Evolutionary conservation across 2,113 vertebrate species (phyloP).

Genomic region (Zapornia atra): DNA sequence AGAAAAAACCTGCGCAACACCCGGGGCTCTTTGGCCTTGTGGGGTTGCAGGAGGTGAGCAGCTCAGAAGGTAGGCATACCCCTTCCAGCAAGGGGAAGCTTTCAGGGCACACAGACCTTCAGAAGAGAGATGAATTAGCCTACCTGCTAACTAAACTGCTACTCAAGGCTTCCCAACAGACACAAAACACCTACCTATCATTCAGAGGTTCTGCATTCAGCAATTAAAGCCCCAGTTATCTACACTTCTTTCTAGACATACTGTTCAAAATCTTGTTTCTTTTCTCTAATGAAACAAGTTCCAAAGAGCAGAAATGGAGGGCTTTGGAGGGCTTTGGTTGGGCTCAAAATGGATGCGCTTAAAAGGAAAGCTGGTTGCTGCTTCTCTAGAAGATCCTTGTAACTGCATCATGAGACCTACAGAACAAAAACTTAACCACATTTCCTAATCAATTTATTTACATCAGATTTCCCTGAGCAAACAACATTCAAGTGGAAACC

Average conservation of each 20-base stretch:
- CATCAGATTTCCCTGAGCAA: background rate
- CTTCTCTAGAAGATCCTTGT: background rate
- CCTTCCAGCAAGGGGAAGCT: background rate
- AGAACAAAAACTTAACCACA: background rate
- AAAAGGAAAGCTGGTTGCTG: background rate
- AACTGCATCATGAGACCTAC: background rate
- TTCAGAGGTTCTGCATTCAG: background rate
- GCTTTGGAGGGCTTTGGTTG: background rate
- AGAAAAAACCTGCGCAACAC: background rate
- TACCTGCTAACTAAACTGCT: background rate
- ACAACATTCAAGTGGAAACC: background rate
- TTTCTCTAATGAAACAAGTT: background rate
- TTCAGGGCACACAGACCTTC: background rate
- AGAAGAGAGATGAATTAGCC: background rate
- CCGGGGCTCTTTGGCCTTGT: background rate
- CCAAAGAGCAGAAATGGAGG: background rate
- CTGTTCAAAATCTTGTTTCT: background rate
- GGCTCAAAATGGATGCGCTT: background rate
- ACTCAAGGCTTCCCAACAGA: background rate
- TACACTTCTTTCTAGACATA: background rate
- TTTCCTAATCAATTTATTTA: background rate
- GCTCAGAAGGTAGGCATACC: background rate
- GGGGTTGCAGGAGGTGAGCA: accelerated
- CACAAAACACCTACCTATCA: background rate
- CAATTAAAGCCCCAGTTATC: background rate